Percentiles rank a stretch among this genome's conserved stretches.
Conservation (phyloP, 2,113 vertebrate species). For the Prolemur simus region DNA sequence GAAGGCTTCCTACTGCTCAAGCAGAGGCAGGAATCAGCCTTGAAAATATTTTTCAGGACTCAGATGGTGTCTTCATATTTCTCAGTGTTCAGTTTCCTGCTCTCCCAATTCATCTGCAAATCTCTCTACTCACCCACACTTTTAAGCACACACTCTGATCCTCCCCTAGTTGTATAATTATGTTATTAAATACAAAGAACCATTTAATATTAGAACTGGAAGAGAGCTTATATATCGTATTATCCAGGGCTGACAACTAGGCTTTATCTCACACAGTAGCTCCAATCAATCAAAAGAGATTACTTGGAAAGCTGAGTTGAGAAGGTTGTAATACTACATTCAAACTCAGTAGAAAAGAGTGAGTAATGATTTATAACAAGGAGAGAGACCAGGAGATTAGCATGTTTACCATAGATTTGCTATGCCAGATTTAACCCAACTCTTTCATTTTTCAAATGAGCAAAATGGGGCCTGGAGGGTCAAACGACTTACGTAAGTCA, state of each 20-base stretch:
- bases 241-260: background rate
- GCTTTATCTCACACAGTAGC: background rate
- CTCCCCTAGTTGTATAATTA: background rate
- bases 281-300: constrained; percentile 33
- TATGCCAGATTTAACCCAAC: background rate
- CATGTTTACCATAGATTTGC: background rate
- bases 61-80: background rate
- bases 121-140: background rate
- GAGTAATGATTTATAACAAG: background rate
- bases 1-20: constrained; percentile 36
- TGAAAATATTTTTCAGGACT: constrained; percentile 44
- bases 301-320: background rate
- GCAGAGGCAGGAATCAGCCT: constrained; percentile 45
- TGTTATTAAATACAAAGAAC: background rate
- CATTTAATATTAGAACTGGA: background rate
- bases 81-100: background rate
- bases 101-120: background rate
- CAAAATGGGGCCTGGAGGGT: background rate
- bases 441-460: background rate
- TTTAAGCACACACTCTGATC: background rate
- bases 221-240: background rate
- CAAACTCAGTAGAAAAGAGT: background rate
- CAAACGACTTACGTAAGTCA: background rate
- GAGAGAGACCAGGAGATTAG: background rate
- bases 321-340: background rate